Evolutionary conservation across 2,888 invertebrate genomes (phyloP).

Genomic region (Paralinhomoeus sp.): DNA sequence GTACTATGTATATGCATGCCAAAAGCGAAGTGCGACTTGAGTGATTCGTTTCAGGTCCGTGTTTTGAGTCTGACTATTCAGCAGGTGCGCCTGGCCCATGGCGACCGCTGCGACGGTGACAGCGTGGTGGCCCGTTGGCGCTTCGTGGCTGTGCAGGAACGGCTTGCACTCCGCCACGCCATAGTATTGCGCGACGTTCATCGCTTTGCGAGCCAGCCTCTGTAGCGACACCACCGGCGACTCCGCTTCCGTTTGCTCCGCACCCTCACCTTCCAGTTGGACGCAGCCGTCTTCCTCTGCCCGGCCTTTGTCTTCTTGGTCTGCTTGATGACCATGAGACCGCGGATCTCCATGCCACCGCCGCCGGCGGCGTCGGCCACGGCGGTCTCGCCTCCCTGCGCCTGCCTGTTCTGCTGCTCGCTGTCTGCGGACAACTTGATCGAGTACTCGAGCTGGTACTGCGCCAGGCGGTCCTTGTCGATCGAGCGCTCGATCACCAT

Average conservation of each 20-base stretch:
- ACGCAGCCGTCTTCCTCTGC: slow-evolving; percentile 77
- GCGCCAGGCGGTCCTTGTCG: slow-evolving; percentile 62
- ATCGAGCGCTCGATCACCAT: slow-evolving; percentile 83
- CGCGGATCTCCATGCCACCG: slow-evolving; percentile 36
- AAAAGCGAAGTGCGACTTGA: too few relatives aligned
- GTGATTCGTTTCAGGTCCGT: too few relatives aligned
- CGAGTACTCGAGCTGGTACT: slow-evolving; percentile 78
- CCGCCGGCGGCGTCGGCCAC: too few relatives aligned
- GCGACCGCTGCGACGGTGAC: not conserved
- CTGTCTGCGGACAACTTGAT: slow-evolving; percentile 41
- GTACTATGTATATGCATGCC: too few relatives aligned
- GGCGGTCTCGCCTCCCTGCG: too few relatives aligned
- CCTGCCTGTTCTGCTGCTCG: too few relatives aligned
- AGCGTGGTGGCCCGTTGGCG: not conserved
- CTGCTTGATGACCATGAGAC: slow-evolving; percentile 91
- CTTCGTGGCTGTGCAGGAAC: slow-evolving; percentile 15
- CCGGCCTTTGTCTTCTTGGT: slow-evolving; percentile 84
- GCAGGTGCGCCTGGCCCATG: too few relatives aligned
- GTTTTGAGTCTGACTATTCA: too few relatives aligned
- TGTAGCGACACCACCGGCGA: too few relatives aligned
- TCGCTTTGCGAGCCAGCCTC: slow-evolving; percentile 16
- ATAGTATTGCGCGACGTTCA: slow-evolving; percentile 18
- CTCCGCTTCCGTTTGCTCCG: too few relatives aligned
- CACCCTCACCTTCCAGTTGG: slow-evolving; percentile 72
- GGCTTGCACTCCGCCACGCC: slow-evolving; percentile 17